A percentile compares a stretch with the other conserved stretches of the same genome.
Evolutionary conservation across 2,113 vertebrate species (phyloP).

Genomic region (Alces alces): DNA sequence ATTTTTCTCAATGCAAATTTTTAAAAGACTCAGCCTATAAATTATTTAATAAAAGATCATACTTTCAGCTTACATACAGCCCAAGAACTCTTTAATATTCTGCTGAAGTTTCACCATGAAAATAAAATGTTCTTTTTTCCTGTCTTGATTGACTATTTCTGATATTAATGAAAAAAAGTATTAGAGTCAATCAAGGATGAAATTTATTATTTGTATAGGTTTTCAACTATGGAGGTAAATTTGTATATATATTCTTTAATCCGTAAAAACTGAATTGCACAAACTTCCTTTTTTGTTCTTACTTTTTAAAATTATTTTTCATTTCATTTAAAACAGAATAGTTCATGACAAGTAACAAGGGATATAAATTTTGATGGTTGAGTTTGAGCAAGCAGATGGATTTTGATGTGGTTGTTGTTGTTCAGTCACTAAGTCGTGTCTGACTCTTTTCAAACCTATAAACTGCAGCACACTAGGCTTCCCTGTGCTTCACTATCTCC

Average conservation of each 20-base stretch:
- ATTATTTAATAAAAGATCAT: neutral
- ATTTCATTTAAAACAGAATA: constrained; percentile 11
- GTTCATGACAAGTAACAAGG: neutral
- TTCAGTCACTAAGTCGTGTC: neutral
- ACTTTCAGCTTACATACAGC: neutral
- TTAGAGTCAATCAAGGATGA: neutral
- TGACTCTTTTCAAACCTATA: neutral
- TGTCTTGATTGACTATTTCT: neutral
- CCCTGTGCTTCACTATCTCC: neutral
- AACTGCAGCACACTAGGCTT: neutral
- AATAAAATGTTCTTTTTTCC: neutral
- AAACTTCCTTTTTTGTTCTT: neutral
- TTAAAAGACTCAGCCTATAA: neutral
- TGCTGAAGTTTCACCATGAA: neutral
- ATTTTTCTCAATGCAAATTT: neutral
- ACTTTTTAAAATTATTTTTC: neutral
- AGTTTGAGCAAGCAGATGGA: neutral
- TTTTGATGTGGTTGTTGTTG: neutral
- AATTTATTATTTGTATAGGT: neutral
- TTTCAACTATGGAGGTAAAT: neutral
- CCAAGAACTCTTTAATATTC: neutral
- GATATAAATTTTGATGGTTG: neutral
- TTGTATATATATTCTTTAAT: neutral
- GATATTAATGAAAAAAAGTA: neutral
- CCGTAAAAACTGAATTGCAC: neutral